phyloP scores from a whole-genome alignment of 2,797 vertebrate species.

The Petrocephalus schoutedeni region DNA sequence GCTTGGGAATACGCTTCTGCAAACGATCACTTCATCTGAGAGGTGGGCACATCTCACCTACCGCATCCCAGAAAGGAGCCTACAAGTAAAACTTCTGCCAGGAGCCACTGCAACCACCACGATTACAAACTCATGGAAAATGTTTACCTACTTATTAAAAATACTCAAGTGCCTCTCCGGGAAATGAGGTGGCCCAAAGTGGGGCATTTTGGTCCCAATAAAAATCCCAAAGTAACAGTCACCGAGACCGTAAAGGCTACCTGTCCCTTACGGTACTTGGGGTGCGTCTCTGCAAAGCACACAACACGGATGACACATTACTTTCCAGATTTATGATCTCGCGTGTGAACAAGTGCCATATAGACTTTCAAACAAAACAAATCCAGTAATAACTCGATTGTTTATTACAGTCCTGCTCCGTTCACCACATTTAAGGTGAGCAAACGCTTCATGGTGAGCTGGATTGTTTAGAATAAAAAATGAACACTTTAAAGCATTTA shows the following conservation, averaged over 20 bases:
- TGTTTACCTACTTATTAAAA: neutral
- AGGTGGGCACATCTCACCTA: neutral
- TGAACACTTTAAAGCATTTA: neutral
- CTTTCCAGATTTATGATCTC: neutral
- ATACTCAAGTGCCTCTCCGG: neutral
- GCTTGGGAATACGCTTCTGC: neutral
- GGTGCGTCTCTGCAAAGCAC: neutral
- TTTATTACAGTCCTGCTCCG: neutral
- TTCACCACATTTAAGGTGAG: neutral
- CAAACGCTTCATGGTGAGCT: neutral
- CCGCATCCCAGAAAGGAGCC: neutral
- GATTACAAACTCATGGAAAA: neutral
- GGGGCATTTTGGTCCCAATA: neutral
- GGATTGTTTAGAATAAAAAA: neutral
- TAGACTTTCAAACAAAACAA: neutral
- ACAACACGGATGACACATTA: neutral
- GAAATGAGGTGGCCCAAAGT: neutral
- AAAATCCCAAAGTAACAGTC: neutral
- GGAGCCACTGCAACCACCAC: neutral
- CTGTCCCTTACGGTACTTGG: neutral
- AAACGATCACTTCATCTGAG: neutral
- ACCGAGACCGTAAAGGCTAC: neutral
- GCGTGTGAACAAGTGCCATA: neutral
- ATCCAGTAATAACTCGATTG: neutral
- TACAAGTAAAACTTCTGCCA: neutral